Conservation (phyloP, 2,113 vertebrate genomes). For the Scalopus aquaticus region DNA sequence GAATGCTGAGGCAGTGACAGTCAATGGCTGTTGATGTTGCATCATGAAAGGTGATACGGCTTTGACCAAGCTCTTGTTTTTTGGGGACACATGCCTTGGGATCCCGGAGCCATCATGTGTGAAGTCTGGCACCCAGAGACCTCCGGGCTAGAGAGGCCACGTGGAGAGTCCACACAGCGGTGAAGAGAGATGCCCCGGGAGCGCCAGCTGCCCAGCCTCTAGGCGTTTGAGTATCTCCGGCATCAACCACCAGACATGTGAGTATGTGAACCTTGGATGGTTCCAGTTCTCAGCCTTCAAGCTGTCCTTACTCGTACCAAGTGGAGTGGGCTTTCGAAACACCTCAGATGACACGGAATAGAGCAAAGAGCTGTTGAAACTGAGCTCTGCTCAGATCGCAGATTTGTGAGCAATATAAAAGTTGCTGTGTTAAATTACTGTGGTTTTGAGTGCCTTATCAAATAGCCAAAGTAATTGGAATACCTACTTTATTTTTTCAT, state of each 20-base stretch:
- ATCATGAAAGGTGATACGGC: not conserved
- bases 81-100: not conserved
- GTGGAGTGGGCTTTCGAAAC: not conserved
- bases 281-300: not conserved
- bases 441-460: not conserved
- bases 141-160: not conserved
- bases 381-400: not conserved
- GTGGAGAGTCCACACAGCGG: not conserved
- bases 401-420: slow-evolving; percentile 40
- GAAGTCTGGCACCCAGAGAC: not conserved
- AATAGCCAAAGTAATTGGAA: not conserved
- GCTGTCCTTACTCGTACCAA: not conserved
- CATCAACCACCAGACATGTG: not conserved
- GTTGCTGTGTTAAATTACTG: not conserved
- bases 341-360: not conserved
- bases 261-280: not conserved
- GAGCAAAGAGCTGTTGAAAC: not conserved
- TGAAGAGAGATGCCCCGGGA: not conserved
- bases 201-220: not conserved
- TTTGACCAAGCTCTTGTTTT: not conserved
- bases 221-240: not conserved
- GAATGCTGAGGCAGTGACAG: not conserved
- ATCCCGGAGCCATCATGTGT: not conserved
- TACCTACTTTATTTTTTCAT: not conserved
- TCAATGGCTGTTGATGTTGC: not conserved